These are phyloP conservation scores for Eulemur mongoz DNA, from an alignment of 2,797 vertebrate species.

Conservation along the genomic window DNA sequence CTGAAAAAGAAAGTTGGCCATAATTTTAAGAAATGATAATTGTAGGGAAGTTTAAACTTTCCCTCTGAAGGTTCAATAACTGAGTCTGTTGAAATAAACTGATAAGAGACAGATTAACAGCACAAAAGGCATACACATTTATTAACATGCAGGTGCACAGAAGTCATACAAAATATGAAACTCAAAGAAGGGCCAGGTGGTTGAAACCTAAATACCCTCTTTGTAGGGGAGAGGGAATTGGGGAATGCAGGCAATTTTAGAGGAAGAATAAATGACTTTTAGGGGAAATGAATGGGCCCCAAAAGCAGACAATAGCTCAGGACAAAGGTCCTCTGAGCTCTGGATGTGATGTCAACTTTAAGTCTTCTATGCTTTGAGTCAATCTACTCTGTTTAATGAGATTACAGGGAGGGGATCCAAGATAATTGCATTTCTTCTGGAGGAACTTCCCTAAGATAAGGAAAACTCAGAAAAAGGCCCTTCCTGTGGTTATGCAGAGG, in stretches of 20 bases:
- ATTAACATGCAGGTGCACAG: not conserved
- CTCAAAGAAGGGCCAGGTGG: not conserved
- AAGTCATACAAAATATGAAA: not conserved
- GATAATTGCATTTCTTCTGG: not conserved
- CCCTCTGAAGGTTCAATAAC: not conserved
- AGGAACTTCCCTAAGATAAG: not conserved
- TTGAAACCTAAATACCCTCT: not conserved
- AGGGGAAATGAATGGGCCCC: not conserved
- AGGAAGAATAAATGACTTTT: not conserved
- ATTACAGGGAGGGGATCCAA: not conserved
- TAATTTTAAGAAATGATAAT: not conserved
- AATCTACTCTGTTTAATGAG: not conserved
- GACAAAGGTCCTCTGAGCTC: not conserved
- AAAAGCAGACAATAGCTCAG: not conserved
- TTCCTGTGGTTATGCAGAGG: not conserved
- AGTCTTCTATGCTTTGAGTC: not conserved
- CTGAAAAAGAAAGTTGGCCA: not conserved
- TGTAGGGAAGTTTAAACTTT: not conserved
- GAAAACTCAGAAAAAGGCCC: not conserved
- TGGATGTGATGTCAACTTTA: not conserved
- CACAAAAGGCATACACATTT: not conserved
- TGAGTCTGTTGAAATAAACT: not conserved
- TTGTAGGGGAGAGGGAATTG: not conserved
- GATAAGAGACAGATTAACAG: not conserved
- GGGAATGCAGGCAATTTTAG: not conserved